Evolutionary conservation across 2,888 invertebrate species (phyloP), one percentile per base, ranked within the genome.

Genomic region (Aricia artaxerxes): DNA sequence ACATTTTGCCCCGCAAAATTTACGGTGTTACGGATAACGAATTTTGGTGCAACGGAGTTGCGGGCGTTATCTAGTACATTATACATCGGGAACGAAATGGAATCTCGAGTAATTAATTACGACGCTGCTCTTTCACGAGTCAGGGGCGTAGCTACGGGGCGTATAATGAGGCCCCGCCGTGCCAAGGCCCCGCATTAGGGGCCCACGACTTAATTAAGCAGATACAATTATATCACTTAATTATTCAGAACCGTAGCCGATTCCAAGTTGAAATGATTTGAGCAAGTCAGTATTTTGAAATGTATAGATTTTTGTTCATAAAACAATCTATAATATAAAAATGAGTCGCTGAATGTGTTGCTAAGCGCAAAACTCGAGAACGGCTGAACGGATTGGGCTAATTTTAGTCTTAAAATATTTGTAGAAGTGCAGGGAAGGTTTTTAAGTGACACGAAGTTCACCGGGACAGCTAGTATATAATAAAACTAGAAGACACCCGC

Each of bases 221-320:
- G 75, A 75, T 75, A 75, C 38, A 75, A 75, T 75, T 75, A 75
- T 75, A 75, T 75, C 75, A 49, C 75, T 75, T 75, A 75, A 49
- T 75, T 75, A 75, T 75, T 75, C 49, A 75, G 9, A 75, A 53
- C 75, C 24, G 44, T 9, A 4, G 11, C 2, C 75, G 24, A 24
- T 24, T n/a, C 1, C 2, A 49, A 49, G 75, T 44, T 49, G 49
- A 49, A 13, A 49, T 75, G 13, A 49, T 49, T 24, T 44, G 49
- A 73, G 24, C 49, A 75, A 75, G 49, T 75, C 24, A 24, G 49
- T 75, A 49, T 31, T 24, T 24, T 24, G 24, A 24, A 24, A 24
- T 24, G 24, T 24, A 24, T 24, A 24, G 24, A 24, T 24, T 24
- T 24, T 24, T 24, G 24, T 24, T 24, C 24, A 24, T 24, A 24